Evolutionary conservation across 2,797 vertebrate genomes (phyloP).

Genomic region (Ctenopoma kingsleyae): DNA sequence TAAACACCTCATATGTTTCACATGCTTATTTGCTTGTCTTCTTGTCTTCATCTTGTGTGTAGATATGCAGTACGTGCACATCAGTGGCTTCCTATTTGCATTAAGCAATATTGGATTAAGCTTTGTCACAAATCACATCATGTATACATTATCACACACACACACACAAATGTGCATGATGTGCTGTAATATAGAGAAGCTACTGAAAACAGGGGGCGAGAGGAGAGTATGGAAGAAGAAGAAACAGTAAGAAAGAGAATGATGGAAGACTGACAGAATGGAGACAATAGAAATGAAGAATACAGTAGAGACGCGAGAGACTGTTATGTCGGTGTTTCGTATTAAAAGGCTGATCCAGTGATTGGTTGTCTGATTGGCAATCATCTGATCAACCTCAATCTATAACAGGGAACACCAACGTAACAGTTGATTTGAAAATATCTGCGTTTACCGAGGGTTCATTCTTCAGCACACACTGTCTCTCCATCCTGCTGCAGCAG

Average conservation of each 20-base stretch:
- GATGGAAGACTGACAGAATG: background rate
- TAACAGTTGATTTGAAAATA: too few relatives aligned
- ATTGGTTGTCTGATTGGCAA: too few relatives aligned
- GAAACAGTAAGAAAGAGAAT: too few relatives aligned
- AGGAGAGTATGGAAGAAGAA: background rate
- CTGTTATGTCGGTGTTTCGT: too few relatives aligned
- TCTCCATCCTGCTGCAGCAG: too few relatives aligned
- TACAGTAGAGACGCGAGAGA: background rate
- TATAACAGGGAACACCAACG: too few relatives aligned
- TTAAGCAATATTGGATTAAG: conserved; percentile 33
- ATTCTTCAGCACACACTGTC: too few relatives aligned
- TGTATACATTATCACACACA: conserved; percentile 1
- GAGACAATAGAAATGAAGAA: background rate
- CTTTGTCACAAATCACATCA: background rate
- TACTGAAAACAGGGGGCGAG: conserved; percentile 1
- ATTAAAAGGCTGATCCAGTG: too few relatives aligned
- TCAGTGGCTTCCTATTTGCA: conserved; percentile 17
- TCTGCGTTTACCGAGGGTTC: too few relatives aligned
- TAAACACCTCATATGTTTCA: conserved; percentile 17
- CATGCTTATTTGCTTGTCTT: background rate
- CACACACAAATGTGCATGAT: conserved; percentile 18
- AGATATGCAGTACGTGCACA: background rate
- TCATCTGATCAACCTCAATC: too few relatives aligned
- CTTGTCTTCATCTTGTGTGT: conserved; percentile 12
- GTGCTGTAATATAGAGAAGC: conserved; percentile 29